Base-by-base conservation (phyloP, 2,797 vertebrate species). In the Hemibagrus guttatus region DNA sequence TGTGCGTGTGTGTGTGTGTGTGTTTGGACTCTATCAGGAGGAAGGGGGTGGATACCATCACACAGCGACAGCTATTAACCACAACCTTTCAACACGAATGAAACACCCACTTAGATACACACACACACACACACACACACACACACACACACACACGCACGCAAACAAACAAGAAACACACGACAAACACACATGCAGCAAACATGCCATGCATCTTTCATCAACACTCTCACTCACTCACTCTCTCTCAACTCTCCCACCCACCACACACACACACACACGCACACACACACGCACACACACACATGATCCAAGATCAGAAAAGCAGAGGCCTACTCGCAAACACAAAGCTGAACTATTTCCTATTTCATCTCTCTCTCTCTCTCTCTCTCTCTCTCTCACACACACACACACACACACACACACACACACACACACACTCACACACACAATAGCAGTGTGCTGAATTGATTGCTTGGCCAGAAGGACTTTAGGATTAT, bases 401-500 rank as follows among this genome's bases (percentile, higher is more conserved):
- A 49, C 46, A 49, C 46, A 49, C 46, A 3, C 42, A 46, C 42
- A 46, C 81, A 23, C 39, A 26, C 82, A 75, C 42, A 76, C 72
- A 85, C 74, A 79, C 59, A 85, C 72, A 85, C 59, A 66, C 26
- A 59, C 85, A 82, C 85, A 86, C 79, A 86, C 39, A 63, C 79
- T 82, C 39, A 82, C 79, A 86, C 54, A 81, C 72, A 74, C 64
- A 87, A 83, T 84, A 86, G 83, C 81, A 80, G 80, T 83, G 85
- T 84, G 84, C 75, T 85, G 79, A 86, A 88, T 85, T 83, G 89
- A 86, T 83, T 72, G 86, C 71, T 81, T 87, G 85, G 89, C 89
- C 85, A 83, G 87, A 84, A 83, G 84, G 89, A 64, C 84, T 71
- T 85, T 85, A 71, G 87, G 86, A 87, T 89, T 91, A 90, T 90